phyloP scores from a whole-genome alignment of 2,888 invertebrate genomes.

The Clitarchus hookeri region DNA sequence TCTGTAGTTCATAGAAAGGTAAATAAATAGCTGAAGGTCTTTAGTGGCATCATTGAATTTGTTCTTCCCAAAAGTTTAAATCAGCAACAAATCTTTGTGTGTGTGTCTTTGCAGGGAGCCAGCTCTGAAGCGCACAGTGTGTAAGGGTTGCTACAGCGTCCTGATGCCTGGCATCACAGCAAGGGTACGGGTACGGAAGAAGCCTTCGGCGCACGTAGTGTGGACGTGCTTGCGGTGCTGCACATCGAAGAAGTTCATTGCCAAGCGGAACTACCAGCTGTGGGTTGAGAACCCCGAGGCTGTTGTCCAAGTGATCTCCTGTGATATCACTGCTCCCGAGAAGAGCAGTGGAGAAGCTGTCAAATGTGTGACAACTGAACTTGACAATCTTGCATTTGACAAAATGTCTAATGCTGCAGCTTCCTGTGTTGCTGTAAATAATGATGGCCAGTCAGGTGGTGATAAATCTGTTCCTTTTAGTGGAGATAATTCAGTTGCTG shows the following conservation, averaged over 20 bases:
- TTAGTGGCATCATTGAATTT: no score
- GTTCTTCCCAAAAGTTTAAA: no score
- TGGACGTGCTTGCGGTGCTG: constrained; percentile 59
- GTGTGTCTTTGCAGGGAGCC: constrained; percentile 53
- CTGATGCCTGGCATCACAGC: constrained; percentile 60
- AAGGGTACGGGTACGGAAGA: constrained; percentile 57
- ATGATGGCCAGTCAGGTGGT: no score
- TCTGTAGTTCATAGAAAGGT: no score
- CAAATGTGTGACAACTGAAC: neutral
- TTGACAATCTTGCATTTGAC: neutral
- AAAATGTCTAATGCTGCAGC: neutral
- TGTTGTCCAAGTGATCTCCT: constrained; percentile 44
- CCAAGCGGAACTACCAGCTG: constrained; percentile 54
- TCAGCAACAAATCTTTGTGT: no score
- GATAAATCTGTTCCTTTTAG: no score
- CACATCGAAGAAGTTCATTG: constrained; percentile 53
- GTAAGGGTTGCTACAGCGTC: constrained; percentile 62
- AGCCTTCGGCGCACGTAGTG: constrained; percentile 55
- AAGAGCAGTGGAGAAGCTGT: neutral
- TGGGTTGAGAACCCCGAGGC: constrained; percentile 62
- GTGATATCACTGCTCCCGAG: neutral
- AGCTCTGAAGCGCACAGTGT: constrained; percentile 63
- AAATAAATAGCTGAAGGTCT: no score
- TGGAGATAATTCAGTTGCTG: no score
- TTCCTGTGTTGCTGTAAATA: neutral